These are phyloP conservation scores for Rhaphigaster nebulosa DNA, from an alignment of 2,888 invertebrate species.

Conservation along the genomic window DNA sequence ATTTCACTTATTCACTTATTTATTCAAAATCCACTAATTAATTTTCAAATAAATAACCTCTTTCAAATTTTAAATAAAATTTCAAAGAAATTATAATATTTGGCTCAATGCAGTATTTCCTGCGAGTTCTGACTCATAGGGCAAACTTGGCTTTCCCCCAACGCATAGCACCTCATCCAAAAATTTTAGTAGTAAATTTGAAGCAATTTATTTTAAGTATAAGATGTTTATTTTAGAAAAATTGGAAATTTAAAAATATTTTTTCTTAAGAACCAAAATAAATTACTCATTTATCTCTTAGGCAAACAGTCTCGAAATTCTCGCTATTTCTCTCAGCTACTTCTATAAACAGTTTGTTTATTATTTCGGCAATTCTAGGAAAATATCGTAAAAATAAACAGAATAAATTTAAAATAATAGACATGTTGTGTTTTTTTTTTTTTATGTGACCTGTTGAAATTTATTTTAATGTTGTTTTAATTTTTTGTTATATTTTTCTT, in stretches of 20 bases:
- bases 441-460: too few relatives aligned
- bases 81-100: neutral
- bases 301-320: neutral
- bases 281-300: neutral
- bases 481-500: too few relatives aligned
- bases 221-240: neutral
- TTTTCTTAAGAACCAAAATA: neutral
- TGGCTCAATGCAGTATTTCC: neutral
- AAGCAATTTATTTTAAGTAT: neutral
- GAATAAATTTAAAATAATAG: neutral
- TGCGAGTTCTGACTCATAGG: neutral
- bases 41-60: too few relatives aligned
- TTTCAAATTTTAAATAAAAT: neutral
- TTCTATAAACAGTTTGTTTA: neutral
- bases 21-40: too few relatives aligned
- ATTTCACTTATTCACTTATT: too few relatives aligned
- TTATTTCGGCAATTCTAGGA: neutral
- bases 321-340: neutral
- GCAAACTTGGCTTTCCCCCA: neutral
- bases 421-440: too few relatives aligned
- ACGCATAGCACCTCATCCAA: neutral
- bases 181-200: neutral
- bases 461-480: too few relatives aligned
- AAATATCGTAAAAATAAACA: neutral
- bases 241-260: neutral